These are phyloP conservation scores for Parus major DNA, from an alignment of 2,113 vertebrate genomes.

Conservation along the genomic window DNA sequence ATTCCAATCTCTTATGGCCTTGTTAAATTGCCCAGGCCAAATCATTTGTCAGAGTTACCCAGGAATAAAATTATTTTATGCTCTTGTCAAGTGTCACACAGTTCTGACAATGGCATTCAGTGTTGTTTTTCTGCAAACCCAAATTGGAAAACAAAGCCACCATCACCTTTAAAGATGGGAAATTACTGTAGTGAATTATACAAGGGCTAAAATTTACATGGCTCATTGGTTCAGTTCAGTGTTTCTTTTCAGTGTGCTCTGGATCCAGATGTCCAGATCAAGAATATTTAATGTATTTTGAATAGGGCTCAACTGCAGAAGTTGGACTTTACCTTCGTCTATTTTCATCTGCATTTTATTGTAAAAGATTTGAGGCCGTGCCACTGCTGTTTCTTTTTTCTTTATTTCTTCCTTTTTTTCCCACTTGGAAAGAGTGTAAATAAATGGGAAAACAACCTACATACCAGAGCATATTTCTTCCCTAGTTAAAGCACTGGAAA, in stretches of 20 bases:
- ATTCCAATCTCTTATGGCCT: constrained; percentile 26
- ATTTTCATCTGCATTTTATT: neutral
- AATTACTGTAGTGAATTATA: neutral
- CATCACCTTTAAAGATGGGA: neutral
- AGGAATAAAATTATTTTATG: constrained; percentile 41
- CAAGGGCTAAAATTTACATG: neutral
- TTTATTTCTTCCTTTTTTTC: neutral
- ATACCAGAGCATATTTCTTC: neutral
- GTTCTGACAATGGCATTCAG: neutral
- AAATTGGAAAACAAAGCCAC: neutral
- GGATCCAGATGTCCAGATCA: neutral
- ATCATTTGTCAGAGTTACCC: neutral
- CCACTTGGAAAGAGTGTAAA: neutral
- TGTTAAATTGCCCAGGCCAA: constrained; percentile 47
- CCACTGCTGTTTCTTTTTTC: neutral
- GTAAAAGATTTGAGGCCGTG: neutral
- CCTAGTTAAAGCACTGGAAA: neutral
- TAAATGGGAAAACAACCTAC: neutral
- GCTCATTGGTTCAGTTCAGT: neutral
- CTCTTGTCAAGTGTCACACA: neutral
- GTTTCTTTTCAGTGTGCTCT: neutral
- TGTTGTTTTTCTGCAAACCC: neutral
- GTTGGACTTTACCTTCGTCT: neutral
- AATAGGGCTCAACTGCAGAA: neutral
- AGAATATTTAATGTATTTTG: neutral